phyloP scores from a whole-genome alignment of 2,888 invertebrate species.

The Drosophila peninsularis region DNA sequence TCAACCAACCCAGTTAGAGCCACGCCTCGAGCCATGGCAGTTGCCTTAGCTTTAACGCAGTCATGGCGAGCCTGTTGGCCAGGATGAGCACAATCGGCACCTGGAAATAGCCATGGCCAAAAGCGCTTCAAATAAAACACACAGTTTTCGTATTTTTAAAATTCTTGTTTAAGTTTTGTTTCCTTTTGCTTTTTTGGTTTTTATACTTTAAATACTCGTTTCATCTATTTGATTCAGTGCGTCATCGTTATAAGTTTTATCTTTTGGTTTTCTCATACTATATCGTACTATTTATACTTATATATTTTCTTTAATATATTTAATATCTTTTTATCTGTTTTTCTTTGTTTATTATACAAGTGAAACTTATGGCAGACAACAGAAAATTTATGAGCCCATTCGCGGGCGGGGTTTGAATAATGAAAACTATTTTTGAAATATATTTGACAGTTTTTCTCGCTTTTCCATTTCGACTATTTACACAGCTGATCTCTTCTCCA shows the following conservation, averaged over 20 bases:
- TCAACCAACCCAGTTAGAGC: conserved; percentile 28
- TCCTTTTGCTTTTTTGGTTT: conserved; percentile 45
- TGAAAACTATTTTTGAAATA: conserved; percentile 24
- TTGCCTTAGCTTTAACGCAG: conserved; percentile 54
- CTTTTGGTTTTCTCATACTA: conserved; percentile 35
- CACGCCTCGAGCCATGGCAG: conserved; percentile 35
- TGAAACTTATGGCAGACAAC: conserved; percentile 64
- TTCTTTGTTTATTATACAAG: conserved; percentile 71
- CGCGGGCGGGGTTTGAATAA: conserved; percentile 14
- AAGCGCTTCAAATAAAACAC: conserved; percentile 21
- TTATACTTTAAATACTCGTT: conserved; percentile 74
- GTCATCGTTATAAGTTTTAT: conserved; percentile 74
- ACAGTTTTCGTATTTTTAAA: conserved; percentile 44
- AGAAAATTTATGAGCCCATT: conserved; percentile 25
- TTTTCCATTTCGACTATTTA: conserved; percentile 64
- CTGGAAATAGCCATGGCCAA: conserved; percentile 11
- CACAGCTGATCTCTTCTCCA: conserved; percentile 55
- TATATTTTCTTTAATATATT: conserved; percentile 32
- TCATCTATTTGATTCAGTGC: conserved; percentile 84
- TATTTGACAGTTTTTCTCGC: conserved; percentile 31
- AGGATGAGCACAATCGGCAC: conserved; percentile 60
- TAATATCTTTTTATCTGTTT: conserved; percentile 24
- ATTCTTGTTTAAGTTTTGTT: conserved; percentile 55
- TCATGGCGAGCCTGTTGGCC: conserved; percentile 20
- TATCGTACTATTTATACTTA: conserved; percentile 60